phyloP scores from a whole-genome alignment of 2,888 invertebrate species.

The Phyllotreta striolata region DNA sequence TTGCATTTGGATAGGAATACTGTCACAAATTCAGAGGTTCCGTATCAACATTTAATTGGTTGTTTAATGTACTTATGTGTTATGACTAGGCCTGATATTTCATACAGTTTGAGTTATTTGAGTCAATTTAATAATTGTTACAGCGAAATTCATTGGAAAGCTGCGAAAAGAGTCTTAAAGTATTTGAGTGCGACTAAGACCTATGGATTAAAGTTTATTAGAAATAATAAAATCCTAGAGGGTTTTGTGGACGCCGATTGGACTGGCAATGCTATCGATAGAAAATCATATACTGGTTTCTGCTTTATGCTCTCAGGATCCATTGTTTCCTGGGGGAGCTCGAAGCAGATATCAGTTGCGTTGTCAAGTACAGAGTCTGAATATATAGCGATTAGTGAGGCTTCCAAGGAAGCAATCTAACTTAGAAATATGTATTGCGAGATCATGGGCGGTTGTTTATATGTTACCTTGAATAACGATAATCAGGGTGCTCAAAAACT shows the following conservation, averaged over 20 bases:
- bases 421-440: no score
- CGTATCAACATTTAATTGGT: slow-evolving; percentile 5
- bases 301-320: slow-evolving; percentile 1
- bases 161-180: neutral
- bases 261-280: neutral
- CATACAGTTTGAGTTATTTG: neutral
- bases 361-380: no score
- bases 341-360: no score
- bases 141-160: no score
- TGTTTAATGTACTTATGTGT: slow-evolving; percentile 7
- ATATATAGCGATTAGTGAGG: no score
- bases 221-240: no score
- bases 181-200: no score
- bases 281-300: slow-evolving; percentile 7
- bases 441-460: no score
- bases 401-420: no score
- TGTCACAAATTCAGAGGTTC: neutral
- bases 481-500: neutral
- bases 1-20: neutral
- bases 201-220: no score
- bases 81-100: slow-evolving; percentile 9
- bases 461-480: no score
- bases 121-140: no score
- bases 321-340: neutral
- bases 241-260: slow-evolving; percentile 8